These are phyloP conservation scores for Clusia tigrina DNA, from an alignment of 2,888 invertebrate species.

Conservation along the genomic window DNA sequence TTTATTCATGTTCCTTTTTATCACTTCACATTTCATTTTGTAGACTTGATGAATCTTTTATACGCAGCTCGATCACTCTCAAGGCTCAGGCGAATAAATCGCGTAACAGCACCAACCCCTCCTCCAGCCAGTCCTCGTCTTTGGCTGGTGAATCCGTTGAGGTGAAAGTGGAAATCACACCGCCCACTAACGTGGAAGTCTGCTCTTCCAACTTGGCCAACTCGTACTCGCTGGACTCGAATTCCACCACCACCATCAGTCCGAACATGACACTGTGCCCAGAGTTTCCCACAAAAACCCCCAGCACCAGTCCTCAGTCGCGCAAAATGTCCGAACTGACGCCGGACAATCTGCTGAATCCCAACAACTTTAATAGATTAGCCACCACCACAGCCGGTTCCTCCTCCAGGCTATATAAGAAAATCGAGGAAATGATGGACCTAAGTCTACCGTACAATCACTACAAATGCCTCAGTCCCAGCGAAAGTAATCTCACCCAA, in stretches of 20 bases:
- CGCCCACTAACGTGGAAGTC: slow-evolving; percentile 57
- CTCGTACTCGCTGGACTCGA: slow-evolving; percentile 64
- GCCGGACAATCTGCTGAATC: slow-evolving; percentile 60
- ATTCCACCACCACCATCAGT: slow-evolving; percentile 59
- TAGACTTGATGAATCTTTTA: slow-evolving; percentile 73
- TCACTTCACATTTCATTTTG: too few species aligned
- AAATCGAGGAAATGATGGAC: slow-evolving; percentile 67
- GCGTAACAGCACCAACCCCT: slow-evolving; percentile 62
- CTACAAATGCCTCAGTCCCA: slow-evolving; percentile 76
- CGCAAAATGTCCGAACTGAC: slow-evolving; percentile 62
- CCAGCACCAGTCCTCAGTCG: slow-evolving; percentile 54
- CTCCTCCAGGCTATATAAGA: slow-evolving; percentile 62
- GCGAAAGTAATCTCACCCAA: slow-evolving; percentile 66
- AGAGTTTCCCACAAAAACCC: slow-evolving; percentile 57
- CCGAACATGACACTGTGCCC: slow-evolving; percentile 58
- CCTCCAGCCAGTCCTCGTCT: slow-evolving; percentile 64
- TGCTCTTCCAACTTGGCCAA: slow-evolving; percentile 56
- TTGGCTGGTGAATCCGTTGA: slow-evolving; percentile 63
- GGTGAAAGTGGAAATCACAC: slow-evolving; percentile 65
- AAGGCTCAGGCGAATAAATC: slow-evolving; percentile 61
- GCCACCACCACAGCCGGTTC: slow-evolving; percentile 60
- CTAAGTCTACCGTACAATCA: slow-evolving; percentile 79
- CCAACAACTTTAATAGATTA: slow-evolving; percentile 61
- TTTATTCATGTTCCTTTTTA: slow-evolving; percentile 8
- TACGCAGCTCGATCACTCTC: slow-evolving; percentile 65